phyloP scores from a whole-genome alignment of 2,888 invertebrate genomes.

The Seira ritae region DNA sequence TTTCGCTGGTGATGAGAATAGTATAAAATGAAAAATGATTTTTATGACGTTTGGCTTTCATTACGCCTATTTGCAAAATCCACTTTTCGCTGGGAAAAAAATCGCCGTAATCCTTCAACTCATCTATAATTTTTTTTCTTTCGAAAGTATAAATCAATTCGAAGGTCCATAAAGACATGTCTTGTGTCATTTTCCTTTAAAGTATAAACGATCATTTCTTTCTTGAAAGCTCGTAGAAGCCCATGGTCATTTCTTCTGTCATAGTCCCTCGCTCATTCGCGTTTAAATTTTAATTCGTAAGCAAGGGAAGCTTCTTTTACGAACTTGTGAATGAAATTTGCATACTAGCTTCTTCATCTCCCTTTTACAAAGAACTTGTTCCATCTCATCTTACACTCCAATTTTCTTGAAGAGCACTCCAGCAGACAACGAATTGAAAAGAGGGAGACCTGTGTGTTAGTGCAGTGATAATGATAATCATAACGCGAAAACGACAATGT shows the following conservation, averaged over 20 bases:
- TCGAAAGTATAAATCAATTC: not conserved
- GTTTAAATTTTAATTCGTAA: not conserved
- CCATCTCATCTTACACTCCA: not conserved
- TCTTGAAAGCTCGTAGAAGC: not conserved
- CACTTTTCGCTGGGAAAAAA: not conserved
- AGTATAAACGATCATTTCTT: not conserved
- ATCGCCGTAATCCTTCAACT: not conserved
- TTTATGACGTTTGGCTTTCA: not conserved
- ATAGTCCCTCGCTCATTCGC: not conserved
- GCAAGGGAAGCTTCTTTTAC: not conserved
- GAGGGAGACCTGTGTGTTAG: too few relatives aligned
- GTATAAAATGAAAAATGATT: not conserved
- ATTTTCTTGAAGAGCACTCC: not conserved
- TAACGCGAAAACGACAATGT: not conserved
- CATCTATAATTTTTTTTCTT: not conserved
- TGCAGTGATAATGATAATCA: not conserved
- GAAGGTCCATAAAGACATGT: not conserved
- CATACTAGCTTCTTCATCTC: conserved; percentile 49
- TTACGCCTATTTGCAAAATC: not conserved
- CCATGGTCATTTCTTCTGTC: not conserved
- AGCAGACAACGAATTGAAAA: not conserved
- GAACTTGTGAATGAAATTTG: conserved; percentile 32
- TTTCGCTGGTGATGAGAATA: not conserved
- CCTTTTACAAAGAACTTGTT: not conserved
- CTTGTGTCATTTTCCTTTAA: not conserved